Conservation (phyloP, 1,140 invertebrate species). For the Euwallacea similis region DNA sequence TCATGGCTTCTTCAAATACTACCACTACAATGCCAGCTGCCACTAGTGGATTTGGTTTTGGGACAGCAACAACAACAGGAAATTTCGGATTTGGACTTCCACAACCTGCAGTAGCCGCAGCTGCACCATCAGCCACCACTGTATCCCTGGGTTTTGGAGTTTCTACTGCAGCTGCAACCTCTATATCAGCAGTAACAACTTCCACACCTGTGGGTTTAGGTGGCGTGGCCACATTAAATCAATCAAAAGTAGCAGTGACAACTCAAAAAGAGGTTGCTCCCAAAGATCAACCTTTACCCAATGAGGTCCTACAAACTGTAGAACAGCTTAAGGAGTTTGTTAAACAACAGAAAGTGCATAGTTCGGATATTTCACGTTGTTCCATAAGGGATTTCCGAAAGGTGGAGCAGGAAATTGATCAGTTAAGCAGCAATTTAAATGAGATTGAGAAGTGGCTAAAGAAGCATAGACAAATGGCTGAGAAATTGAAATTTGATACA, state of each 20-base stretch:
- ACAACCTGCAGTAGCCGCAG: constrained; percentile 11
- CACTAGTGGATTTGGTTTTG: constrained; percentile 27
- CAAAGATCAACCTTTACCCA: constrained; percentile 73
- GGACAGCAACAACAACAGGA: constrained; percentile 22
- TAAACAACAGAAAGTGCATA: constrained; percentile 78
- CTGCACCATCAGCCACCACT: constrained; percentile 6
- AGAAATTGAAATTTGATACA: constrained; percentile 74
- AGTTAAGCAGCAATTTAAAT: constrained; percentile 52
- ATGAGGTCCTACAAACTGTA: constrained; percentile 60
- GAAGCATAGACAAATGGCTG: constrained; percentile 65
- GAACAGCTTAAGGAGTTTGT: constrained; percentile 74
- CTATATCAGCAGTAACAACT: constrained; percentile 46
- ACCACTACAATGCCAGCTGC: constrained; percentile 13
- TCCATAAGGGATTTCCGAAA: constrained; percentile 49
- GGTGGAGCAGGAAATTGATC: constrained; percentile 49
- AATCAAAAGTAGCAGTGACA: constrained; percentile 56
- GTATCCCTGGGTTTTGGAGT: constrained; percentile 13
- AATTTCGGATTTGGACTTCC: constrained; percentile 1
- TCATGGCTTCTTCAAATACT: constrained; percentile 24
- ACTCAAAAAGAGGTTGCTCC: constrained; percentile 63
- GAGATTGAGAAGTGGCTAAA: constrained; percentile 63
- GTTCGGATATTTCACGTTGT: constrained; percentile 74
- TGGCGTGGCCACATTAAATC: constrained; percentile 63
- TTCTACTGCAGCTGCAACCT: constrained; percentile 35
- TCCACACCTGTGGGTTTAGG: constrained; percentile 61